Conservation (phyloP, 2,888 invertebrate species). For the Timandra comae region DNA sequence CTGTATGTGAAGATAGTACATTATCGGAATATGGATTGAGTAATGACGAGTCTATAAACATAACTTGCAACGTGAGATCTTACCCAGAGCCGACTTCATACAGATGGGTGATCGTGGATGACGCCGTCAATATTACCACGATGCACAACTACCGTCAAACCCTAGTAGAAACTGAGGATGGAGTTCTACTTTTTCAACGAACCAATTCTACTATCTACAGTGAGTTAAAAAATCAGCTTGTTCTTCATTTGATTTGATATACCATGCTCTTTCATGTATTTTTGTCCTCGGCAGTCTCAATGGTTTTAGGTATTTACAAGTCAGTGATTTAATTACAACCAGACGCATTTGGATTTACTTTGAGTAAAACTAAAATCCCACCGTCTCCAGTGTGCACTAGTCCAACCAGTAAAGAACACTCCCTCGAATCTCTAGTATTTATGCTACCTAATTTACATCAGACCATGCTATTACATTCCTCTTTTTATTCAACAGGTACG, state of each 20-base stretch:
- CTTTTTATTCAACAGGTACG: constrained; percentile 29
- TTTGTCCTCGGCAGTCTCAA: no score
- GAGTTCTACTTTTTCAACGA: constrained; percentile 42
- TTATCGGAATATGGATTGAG: constrained; percentile 51
- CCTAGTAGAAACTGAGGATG: constrained; percentile 37
- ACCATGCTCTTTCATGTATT: no score
- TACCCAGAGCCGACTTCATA: constrained; percentile 49
- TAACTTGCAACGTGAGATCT: constrained; percentile 52
- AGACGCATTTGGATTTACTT: no score
- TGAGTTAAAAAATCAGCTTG: no score
- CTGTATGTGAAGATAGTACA: constrained; percentile 48
- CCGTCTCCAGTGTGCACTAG: no score
- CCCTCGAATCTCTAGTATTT: no score
- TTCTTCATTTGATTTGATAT: no score
- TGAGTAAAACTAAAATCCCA: no score
- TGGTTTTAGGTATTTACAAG: no score
- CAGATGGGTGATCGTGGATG: constrained; percentile 54
- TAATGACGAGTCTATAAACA: constrained; percentile 49
- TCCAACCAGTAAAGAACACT: no score
- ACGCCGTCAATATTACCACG: constrained; percentile 34
- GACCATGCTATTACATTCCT: neutral
- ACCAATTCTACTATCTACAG: constrained; percentile 50
- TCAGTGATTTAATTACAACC: no score
- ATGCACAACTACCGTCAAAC: constrained; percentile 33
- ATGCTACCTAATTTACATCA: no score